A percentile compares a stretch with the other conserved stretches of the same genome.
Conservation (phyloP, 2,113 vertebrate species). For the Syngnathus typhle region DNA sequence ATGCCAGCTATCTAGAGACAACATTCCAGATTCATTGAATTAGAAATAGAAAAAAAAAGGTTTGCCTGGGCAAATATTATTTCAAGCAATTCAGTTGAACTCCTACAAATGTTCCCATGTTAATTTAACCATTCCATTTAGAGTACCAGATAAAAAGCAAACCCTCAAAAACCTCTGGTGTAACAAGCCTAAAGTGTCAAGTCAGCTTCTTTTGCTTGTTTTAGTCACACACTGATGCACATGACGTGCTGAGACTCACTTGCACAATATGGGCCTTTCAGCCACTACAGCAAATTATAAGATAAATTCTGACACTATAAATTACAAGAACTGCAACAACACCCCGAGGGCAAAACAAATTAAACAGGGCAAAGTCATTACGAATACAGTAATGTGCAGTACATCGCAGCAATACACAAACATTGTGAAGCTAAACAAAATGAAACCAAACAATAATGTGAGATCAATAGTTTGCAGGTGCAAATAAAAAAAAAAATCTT, state of each 20-base stretch:
- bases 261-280: slow-evolving; percentile 36
- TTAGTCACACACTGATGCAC: slow-evolving; percentile 44
- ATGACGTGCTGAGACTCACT: slow-evolving; percentile 13
- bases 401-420: not conserved
- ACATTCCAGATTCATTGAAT: not conserved
- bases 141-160: not conserved
- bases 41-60: not conserved
- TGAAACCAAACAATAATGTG: not conserved
- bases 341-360: not conserved
- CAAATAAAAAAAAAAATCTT: not conserved
- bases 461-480: not conserved
- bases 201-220: slow-evolving; percentile 49
- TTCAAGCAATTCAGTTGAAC: not conserved
- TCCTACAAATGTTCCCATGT: not conserved
- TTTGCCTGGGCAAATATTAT: not conserved
- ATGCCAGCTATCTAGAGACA: not conserved
- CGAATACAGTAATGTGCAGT: not conserved
- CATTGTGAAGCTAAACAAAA: not conserved
- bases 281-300: not conserved
- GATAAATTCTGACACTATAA: not conserved
- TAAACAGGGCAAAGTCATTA: not conserved
- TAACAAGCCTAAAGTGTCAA: slow-evolving; percentile 39
- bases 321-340: slow-evolving; percentile 1
- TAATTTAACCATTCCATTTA: not conserved
- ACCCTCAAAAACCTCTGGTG: slow-evolving; percentile 6